Percentiles rank a stretch among this genome's conserved stretches.
These are phyloP conservation scores for Apoda limacodes DNA, from an alignment of 2,888 invertebrate genomes.

Conservation along the genomic window DNA sequence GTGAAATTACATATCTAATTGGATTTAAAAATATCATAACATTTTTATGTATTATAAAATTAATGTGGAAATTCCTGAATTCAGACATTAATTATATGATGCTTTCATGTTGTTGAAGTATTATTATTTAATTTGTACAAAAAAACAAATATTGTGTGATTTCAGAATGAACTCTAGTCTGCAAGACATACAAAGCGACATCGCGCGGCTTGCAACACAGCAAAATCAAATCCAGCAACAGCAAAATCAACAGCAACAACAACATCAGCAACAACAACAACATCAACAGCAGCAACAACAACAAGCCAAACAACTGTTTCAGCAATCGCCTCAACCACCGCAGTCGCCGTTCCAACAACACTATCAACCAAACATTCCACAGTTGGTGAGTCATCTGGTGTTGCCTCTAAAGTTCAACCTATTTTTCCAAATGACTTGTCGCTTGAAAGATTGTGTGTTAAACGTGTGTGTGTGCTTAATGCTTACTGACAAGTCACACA, in stretches of 20 bases:
- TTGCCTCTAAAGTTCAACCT: too few species aligned
- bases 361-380: conserved; percentile 64
- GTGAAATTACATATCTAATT: too few species aligned
- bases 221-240: conserved; percentile 56
- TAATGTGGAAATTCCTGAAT: too few species aligned
- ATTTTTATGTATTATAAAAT: too few species aligned
- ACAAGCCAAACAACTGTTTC: conserved; percentile 65
- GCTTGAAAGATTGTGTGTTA: too few species aligned
- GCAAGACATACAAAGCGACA: conserved; percentile 94
- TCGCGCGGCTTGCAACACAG: conserved; percentile 88
- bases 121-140: too few species aligned
- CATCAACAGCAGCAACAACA: conserved; percentile 45
- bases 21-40: too few species aligned
- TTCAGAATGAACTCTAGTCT: conserved; percentile 92
- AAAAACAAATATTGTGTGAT: conserved; percentile 18
- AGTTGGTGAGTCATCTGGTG: conserved; percentile 58
- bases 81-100: too few species aligned
- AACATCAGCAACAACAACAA: conserved; percentile 47
- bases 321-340: conserved; percentile 40
- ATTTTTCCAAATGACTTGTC: too few species aligned
- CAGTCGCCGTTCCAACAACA: conserved; percentile 59
- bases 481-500: too few species aligned
- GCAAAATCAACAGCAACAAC: conserved; percentile 65
- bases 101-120: too few species aligned
- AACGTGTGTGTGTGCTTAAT: too few species aligned